Conservation (phyloP, 2,888 invertebrate species). For the Rhamphomyia laevipes region DNA sequence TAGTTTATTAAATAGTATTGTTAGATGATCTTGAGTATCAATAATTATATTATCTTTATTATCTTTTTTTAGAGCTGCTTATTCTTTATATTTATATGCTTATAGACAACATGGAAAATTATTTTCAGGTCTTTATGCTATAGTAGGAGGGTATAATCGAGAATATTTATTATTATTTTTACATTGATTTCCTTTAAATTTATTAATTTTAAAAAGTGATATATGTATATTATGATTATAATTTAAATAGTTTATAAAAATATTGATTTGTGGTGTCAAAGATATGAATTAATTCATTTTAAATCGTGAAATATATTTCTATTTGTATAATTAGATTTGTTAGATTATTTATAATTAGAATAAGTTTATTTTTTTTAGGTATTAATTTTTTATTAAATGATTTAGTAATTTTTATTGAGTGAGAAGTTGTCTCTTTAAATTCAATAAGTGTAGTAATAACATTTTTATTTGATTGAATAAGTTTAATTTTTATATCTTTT, state of each 20-base stretch:
- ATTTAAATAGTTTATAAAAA: constrained; percentile 54
- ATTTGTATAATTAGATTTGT: constrained; percentile 44
- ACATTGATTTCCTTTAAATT: constrained; percentile 52
- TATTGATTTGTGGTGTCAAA: constrained; percentile 54
- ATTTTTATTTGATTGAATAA: constrained; percentile 52
- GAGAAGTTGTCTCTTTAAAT: no score
- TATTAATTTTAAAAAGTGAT: constrained; percentile 46
- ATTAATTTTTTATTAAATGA: constrained; percentile 41
- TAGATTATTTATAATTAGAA: constrained; percentile 39
- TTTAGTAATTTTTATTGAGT: no score
- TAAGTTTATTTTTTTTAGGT: constrained; percentile 30
- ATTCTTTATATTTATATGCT: constrained; percentile 53
- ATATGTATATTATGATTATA: constrained; percentile 41
- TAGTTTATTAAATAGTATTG: constrained; percentile 48
- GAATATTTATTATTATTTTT: constrained; percentile 50
- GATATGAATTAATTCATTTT: constrained; percentile 43
- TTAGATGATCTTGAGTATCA: constrained; percentile 41
- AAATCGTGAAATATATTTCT: constrained; percentile 40
- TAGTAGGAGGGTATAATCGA: constrained; percentile 40
- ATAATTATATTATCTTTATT: constrained; percentile 44
- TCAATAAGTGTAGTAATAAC: constrained; percentile 40
- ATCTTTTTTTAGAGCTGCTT: constrained; percentile 53
- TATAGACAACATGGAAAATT: constrained; percentile 50
- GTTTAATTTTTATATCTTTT: constrained; percentile 50
- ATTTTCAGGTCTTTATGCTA: constrained; percentile 41